These are phyloP conservation scores for Tryphoninae sp. DNA, from an alignment of 2,888 invertebrate genomes.

Conservation along the genomic window DNA sequence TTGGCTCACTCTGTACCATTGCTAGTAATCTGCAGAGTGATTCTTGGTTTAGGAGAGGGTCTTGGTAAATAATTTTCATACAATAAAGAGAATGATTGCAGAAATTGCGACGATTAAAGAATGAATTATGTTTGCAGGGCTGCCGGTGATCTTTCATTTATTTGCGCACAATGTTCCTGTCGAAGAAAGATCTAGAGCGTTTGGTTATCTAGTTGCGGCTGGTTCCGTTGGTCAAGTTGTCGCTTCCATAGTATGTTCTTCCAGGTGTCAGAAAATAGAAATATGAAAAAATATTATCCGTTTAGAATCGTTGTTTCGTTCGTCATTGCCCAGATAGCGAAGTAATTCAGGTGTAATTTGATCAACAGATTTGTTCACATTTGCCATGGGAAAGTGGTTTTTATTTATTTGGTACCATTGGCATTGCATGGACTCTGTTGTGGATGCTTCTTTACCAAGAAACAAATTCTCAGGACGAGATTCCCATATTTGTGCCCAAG, in stretches of 20 bases:
- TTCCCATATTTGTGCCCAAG: conserved; percentile 84
- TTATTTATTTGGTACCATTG: conserved; percentile 86
- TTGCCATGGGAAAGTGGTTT: conserved; percentile 87
- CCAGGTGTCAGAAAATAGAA: neutral
- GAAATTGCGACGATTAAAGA: neutral
- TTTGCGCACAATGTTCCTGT: conserved; percentile 88
- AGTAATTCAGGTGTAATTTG: conserved; percentile 38
- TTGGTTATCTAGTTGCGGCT: conserved; percentile 88
- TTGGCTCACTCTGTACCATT: conserved; percentile 86
- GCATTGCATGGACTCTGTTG: conserved; percentile 86
- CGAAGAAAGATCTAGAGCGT: conserved; percentile 88
- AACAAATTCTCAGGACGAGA: conserved; percentile 82
- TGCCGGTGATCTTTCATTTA: conserved; percentile 89
- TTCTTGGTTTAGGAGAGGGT: conserved; percentile 89
- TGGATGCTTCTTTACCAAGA: conserved; percentile 86
- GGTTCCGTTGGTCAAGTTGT: conserved; percentile 90
- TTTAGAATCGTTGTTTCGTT: neutral
- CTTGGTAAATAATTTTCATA: conserved; percentile 82
- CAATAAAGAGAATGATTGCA: neutral
- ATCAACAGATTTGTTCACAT: conserved; percentile 85
- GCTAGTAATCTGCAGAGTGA: conserved; percentile 85
- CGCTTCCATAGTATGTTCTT: conserved; percentile 85
- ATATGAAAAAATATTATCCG: too few relatives aligned
- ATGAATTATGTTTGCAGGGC: conserved; percentile 81
- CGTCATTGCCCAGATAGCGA: conserved; percentile 2